These are phyloP conservation scores for Onychomys arenicola DNA, from an alignment of 2,797 vertebrate species.

Conservation along the genomic window DNA sequence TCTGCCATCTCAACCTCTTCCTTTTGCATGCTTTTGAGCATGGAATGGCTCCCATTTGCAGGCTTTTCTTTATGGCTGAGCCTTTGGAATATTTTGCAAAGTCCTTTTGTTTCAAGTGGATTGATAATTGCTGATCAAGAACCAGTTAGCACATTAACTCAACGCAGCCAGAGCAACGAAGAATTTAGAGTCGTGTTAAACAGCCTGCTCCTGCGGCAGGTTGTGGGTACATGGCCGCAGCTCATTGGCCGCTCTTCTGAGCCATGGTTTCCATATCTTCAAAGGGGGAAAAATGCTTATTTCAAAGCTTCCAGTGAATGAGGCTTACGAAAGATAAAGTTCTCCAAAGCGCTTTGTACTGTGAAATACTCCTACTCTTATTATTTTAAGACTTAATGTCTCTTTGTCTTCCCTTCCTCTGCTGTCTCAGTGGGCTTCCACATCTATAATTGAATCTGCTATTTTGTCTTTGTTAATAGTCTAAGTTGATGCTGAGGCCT, in stretches of 20 bases:
- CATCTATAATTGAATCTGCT: slow-evolving; percentile 81
- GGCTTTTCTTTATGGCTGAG: neutral
- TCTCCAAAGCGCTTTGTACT: slow-evolving; percentile 55
- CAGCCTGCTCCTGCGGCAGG: neutral
- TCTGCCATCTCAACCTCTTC: neutral
- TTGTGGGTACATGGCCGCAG: neutral
- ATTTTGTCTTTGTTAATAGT: slow-evolving; percentile 78
- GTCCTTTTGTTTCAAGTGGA: slow-evolving; percentile 26
- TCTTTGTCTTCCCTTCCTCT: slow-evolving; percentile 54
- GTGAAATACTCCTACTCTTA: slow-evolving; percentile 61
- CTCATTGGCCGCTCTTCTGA: neutral
- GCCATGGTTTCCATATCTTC: neutral
- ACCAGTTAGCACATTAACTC: neutral
- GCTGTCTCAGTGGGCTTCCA: slow-evolving; percentile 52
- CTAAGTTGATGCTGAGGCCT: slow-evolving; percentile 73
- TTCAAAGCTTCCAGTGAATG: slow-evolving; percentile 39
- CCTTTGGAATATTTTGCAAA: neutral
- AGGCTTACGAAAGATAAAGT: slow-evolving; percentile 65
- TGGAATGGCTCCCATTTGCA: neutral
- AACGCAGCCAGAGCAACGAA: neutral
- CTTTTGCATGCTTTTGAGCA: no score
- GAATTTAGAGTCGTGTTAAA: neutral
- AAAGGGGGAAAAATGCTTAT: slow-evolving; percentile 11
- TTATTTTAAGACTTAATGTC: slow-evolving; percentile 50
- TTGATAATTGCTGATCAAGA: slow-evolving; percentile 46